Evolutionary conservation across 2,888 invertebrate genomes (phyloP), one percentile per base, ranked within the genome.

Genomic region (Drosophila pseudotalamancana): DNA sequence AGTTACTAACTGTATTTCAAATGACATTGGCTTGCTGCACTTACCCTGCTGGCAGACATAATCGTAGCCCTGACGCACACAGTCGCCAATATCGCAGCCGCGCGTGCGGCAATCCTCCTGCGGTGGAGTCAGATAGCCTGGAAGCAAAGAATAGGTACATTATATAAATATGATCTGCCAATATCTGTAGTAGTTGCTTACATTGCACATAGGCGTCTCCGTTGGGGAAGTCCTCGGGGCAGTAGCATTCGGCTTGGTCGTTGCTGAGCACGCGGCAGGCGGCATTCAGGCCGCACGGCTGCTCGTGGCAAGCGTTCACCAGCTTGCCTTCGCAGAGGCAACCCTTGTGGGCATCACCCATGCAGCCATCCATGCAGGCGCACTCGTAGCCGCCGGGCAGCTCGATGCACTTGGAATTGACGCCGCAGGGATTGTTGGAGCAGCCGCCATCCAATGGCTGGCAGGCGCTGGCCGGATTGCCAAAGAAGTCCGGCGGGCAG

Each of bases 131-230:
- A 89, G 42, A 61, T 88, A 91, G 71, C 90, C 90, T 90, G 25
- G 11, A 35, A 43, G 19, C 18, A n/a, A n/a, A n/a, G 35, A 29
- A 1, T 3, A 2, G 3, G 8, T 12, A 16, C 25, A 9, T 19
- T 23, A 6, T 12, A 23, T 21, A 21, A 14, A 1, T 12, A 8
- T 18, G n/a, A n/a, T n/a, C n/a, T n/a, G n/a, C n/a, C n/a, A n/a
- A 14, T 23, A 4, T n/a, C 1, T 21, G 21, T 11, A 18, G 19
- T 11, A 11, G 29, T 3, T 77, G 94, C 95, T 94, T 92, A 97
- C 97, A 97, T 94, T 96, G 95, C 83, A 95, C 94, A 88, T 95
- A 94, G 18, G 97, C 96, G 93, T 97, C 96, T 55, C 97, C 97
- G 65, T 94, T 93, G 43, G 97, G 97, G 92, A 94, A 95, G 87